Conservation (phyloP, 2,113 vertebrate genomes). For the Macrotis lagotis region DNA sequence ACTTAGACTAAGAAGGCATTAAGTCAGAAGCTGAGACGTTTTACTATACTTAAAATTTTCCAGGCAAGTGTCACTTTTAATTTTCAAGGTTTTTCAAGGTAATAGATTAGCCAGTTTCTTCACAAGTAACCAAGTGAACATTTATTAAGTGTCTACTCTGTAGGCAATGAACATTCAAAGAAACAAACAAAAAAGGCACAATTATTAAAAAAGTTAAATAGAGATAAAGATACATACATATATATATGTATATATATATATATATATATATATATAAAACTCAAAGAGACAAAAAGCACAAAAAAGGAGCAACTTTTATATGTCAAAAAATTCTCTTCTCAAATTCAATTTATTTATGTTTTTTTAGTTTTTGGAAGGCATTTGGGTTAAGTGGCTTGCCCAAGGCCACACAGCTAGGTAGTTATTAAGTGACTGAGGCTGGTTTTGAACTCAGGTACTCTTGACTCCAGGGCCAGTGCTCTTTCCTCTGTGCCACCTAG, state of each 20-base stretch:
- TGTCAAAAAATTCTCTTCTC: background rate
- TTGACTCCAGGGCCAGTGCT: too few species aligned
- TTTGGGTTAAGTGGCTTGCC: too few species aligned
- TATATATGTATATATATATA: background rate
- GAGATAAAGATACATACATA: background rate
- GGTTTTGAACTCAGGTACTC: too few species aligned
- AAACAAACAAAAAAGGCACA: too few species aligned
- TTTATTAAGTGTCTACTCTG: background rate
- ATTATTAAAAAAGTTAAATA: background rate
- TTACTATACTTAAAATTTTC: background rate
- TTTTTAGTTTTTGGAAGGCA: too few species aligned
- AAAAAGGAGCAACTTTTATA: background rate
- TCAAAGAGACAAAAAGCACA: background rate
- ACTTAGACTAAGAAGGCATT: background rate
- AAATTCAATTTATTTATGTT: too few species aligned
- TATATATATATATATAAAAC: background rate
- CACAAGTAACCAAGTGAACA: background rate
- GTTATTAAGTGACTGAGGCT: too few species aligned
- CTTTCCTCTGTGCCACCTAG: too few species aligned
- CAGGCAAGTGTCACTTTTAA: background rate
- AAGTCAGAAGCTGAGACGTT: background rate
- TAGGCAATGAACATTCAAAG: background rate
- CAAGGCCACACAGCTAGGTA: too few species aligned
- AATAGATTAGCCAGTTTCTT: background rate
- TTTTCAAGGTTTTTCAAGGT: background rate